A percentile compares a stretch with the other conserved stretches of the same genome.
Evolutionary conservation across 1,140 invertebrate species (phyloP).

Genomic region (Acromyrmex charruanus): DNA sequence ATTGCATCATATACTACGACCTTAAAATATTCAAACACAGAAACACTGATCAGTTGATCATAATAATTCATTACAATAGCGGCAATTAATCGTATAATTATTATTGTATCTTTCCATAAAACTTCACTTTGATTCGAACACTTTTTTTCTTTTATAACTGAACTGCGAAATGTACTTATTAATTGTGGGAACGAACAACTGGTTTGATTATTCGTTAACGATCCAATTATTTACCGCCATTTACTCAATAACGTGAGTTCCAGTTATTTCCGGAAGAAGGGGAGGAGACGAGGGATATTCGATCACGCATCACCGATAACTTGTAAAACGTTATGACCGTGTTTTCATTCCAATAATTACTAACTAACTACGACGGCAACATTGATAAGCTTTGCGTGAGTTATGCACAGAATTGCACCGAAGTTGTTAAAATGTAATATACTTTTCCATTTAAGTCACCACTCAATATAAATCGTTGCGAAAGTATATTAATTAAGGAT

Average conservation of each 20-base stretch:
- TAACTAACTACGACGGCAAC: neutral
- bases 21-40: neutral
- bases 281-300: conserved; percentile 29
- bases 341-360: conserved; percentile 57
- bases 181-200: conserved; percentile 53
- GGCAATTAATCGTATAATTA: neutral
- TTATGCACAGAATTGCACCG: neutral
- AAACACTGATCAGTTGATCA: neutral
- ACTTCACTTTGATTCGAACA: neutral
- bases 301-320: conserved; percentile 61
- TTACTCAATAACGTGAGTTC: conserved; percentile 62
- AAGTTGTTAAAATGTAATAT: neutral
- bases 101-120: neutral
- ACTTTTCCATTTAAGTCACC: neutral
- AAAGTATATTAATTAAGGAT: conserved; percentile 28
- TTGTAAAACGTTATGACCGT: conserved; percentile 46
- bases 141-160: neutral
- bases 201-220: conserved; percentile 63
- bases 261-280: conserved; percentile 23
- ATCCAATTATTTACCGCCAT: conserved; percentile 64
- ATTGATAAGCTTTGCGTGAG: neutral
- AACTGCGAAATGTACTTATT: conserved; percentile 61
- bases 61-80: neutral
- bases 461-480: neutral
- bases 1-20: neutral